Base-by-base conservation (phyloP, 2,888 invertebrate species). In the Lasioglossum lativentre region DNA sequence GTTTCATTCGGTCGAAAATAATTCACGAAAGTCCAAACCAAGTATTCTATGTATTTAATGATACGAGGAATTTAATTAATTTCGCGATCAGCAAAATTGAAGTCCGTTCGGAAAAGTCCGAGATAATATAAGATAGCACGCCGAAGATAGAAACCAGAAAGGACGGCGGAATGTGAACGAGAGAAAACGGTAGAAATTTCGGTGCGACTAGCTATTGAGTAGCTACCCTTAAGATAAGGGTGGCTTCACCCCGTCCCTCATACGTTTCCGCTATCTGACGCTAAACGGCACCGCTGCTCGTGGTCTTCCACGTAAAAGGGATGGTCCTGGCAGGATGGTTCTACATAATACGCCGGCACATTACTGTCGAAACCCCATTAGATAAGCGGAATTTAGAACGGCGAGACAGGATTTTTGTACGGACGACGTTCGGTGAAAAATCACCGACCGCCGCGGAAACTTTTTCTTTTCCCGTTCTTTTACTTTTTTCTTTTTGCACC, bases 191-290 rank as follows among this genome's bases (percentile, higher is more conserved):
- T 85, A 85, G 90, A 86, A 92, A 91, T 91, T 91, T 90, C 86
- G 88, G 86, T 82, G 86, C 87, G 90, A 85, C 88, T 89, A 91
- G 93, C 93, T 94, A 95, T 95, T 94, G 95, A 95, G 94, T 94
- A 93, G 93, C 92, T 93, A 91, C 94, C 94, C 94, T 94, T 94
- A 93, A 94, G 94, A 94, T 94, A 94, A 94, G 94, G 93, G 92
- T 91, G 91, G 91, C 92, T 92, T 93, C 90, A 89, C 93, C 93
- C 93, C 91, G 93, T 94, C 93, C 91, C 94, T 94, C 94, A 94
- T 94, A 94, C 94, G 94, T 94, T 94, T 94, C 93, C 94, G 93
- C 95, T 95, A 95, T 95, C 95, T 95, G 93, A 95, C 94, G 95
- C 94, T 95, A 95, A 95, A 95, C 94, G 94, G 93, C 93, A 91